Evolutionary conservation across 2,888 invertebrate genomes (phyloP), one percentile per base, ranked within the genome.

Genomic region (Cerastoderma edule): DNA sequence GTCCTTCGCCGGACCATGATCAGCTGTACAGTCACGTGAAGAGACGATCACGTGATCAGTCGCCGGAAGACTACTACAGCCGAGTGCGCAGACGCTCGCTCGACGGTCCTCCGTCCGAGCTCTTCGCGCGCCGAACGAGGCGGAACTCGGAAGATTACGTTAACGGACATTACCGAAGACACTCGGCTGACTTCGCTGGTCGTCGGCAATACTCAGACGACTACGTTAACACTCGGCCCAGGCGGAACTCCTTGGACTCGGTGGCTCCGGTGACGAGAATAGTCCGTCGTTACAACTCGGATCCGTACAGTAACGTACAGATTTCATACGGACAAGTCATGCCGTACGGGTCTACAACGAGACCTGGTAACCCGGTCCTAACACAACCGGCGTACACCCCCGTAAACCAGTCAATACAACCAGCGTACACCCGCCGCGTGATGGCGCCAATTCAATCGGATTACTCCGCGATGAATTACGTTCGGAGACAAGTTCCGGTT

Each of bases 151-250:
- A 60, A 24, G 60, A 60, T n/a, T 39, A 24, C 39, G 27, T 28
- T 24, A 19, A 60, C 39, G 13, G 2, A 5, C 13, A 39, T 24
- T 16, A 19, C n/a, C 60, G 39, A 4, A 39, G 35, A 39, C 27
- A 19, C 13, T 35, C 35, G 35, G 60, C 35, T n/a, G 39, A 60
- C 27, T 60, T 39, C 60, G n/a, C n/a, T n/a, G 60, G 60, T 19
- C 24, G 53, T 13, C n/a, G 35, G 16, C n/a, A 39, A 32, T 57
- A 19, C 33, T 57, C 57, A n/a, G 57, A 57, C 33, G 57, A 57
- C 16, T 57, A 30, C 33, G 13, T 57, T n/a, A 33, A 57, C 33
- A n/a, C n/a, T n/a, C 30, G 57, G 33, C 33, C 13, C 1, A 30
- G 57, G n/a, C 35, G 60, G 3, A 22, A 60, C 27, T 60, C 60